Evolutionary conservation across 2,888 invertebrate species (phyloP).

Genomic region (Cerastis rubricosa): DNA sequence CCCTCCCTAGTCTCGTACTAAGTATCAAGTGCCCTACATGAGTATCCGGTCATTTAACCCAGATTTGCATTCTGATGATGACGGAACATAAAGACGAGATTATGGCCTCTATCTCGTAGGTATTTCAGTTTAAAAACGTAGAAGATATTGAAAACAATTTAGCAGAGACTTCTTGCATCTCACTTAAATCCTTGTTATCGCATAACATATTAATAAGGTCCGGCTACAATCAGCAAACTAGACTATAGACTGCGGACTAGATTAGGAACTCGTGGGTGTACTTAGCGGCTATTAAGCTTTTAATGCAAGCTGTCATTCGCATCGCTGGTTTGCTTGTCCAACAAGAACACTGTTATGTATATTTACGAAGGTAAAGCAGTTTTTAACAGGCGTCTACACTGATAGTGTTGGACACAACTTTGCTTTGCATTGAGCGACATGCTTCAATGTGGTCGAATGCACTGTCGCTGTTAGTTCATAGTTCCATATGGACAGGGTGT

Average conservation of each 20-base stretch:
- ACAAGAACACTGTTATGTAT: background rate
- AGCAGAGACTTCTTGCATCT: slow-evolving; percentile 10
- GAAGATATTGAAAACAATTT: background rate
- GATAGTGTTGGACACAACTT: background rate
- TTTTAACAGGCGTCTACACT: slow-evolving; percentile 12
- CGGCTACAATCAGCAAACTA: background rate
- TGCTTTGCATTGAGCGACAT: background rate
- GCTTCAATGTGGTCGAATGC: background rate
- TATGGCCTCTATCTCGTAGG: background rate
- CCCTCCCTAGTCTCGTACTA: slow-evolving; percentile 43
- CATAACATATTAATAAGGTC: background rate
- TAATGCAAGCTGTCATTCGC: slow-evolving; percentile 22
- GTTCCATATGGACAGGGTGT: slow-evolving; percentile 9
- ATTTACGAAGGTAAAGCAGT: slow-evolving; percentile 22
- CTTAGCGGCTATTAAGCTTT: slow-evolving; percentile 15
- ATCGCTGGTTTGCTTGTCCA: slow-evolving; percentile 15
- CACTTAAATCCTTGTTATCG: background rate
- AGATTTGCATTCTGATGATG: slow-evolving; percentile 36
- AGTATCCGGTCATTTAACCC: slow-evolving; percentile 47
- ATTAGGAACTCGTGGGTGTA: slow-evolving; percentile 2
- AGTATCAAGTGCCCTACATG: slow-evolving; percentile 57
- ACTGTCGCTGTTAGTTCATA: slow-evolving; percentile 5
- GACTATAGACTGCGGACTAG: slow-evolving; percentile 2
- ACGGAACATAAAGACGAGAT: slow-evolving; percentile 6
- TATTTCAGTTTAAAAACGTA: background rate